Evolutionary conservation across 2,797 vertebrate species (phyloP), one percentile per base, ranked within the genome.

Genomic region (Xenentodon cancila): DNA sequence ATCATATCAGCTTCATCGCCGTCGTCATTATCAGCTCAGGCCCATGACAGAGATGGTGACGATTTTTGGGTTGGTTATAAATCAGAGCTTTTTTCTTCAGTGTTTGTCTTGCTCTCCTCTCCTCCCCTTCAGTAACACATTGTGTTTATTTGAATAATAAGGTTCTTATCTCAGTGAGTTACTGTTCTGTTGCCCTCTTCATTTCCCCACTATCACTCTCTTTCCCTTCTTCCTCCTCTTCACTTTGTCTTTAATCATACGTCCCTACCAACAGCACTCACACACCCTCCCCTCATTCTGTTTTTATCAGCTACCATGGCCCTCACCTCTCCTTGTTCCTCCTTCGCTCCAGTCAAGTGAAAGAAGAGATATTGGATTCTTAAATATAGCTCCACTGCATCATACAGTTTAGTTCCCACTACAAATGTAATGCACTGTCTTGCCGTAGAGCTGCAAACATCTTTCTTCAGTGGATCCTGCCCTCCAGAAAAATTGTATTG

Each of bases 81-180:
- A 87, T 88, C 79, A 77, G 50, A 32, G 30, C 70, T 3, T 53
- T 19, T 62, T 59, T 59, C 22, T 25, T 1, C 12, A 2, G 9
- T 60, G 57, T 81, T 79, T 80, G 81, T 65, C 65, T 71, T 22
- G 44, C 64, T 75, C 37, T 55, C 20, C 21, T 27, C 73, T 65
- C 55, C 50, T 68, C 49, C 59, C 59, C 40, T 46, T 40, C 47
- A 58, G 19, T 57, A 19, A 68, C 68, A 74, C 55, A 43, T 75
- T 79, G 81, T 73, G 75, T 84, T 65, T 68, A 81, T 85, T 86
- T 87, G 77, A 89, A 88, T 89, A 88, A 85, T 84, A 82, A 78
- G 77, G 58, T 67, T 77, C 82, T 89, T 86, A 86, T 88, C 85
- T 84, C 59, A 1, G 40, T 65, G 53, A 78, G 81, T 83, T 85